Evolutionary conservation across 2,888 invertebrate species (phyloP), one percentile per base, ranked within the genome.

Genomic region (Clostera curtula): DNA sequence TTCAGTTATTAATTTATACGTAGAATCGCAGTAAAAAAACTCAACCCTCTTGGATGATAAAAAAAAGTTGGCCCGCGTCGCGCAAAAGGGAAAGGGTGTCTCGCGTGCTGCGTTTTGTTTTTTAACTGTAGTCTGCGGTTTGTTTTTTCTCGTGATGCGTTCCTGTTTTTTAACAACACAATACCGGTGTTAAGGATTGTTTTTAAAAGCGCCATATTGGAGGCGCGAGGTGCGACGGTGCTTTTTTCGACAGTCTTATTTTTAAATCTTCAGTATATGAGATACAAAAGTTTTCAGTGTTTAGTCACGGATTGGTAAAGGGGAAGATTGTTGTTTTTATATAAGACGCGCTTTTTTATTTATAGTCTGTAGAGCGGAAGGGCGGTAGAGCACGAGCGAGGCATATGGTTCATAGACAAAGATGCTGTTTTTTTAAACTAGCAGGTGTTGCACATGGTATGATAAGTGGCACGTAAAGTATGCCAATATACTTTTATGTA

Each of bases 1-100:
- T 80, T 79, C 80, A 67, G 75, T 82, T 83, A 82, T 83, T 83
- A 83, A 83, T 83, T 83, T 83, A 83, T 83, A 82, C 71, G 76
- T 69, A 62, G 69, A 66, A 68, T 74, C 71, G 67, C 59, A 56
- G 67, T 74, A 70, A 51, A 77, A 82, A 80, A 82, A 76, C 63
- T 57, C 70, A 72, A 82, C 82, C 82, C 74, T 71, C 71, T 68
- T 64, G 64, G 61, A 67, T 70, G 67, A 70, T 67, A 53, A 59
- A 66, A 70, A 66, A 74, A 82, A 73, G 57, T 70, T 71, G 75
- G 77, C 77, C 58, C 83, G 83, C 77, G 80, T 62, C 80, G 67
- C 66, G 70, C 75, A 73, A 79, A 82, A 82, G 80, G 79, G 83
- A 80, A 82, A 83, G 82, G 82, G 83, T 82, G 79, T 74, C 72